Conservation (phyloP, 2,797 vertebrate genomes). For the Pteropus rufus region DNA sequence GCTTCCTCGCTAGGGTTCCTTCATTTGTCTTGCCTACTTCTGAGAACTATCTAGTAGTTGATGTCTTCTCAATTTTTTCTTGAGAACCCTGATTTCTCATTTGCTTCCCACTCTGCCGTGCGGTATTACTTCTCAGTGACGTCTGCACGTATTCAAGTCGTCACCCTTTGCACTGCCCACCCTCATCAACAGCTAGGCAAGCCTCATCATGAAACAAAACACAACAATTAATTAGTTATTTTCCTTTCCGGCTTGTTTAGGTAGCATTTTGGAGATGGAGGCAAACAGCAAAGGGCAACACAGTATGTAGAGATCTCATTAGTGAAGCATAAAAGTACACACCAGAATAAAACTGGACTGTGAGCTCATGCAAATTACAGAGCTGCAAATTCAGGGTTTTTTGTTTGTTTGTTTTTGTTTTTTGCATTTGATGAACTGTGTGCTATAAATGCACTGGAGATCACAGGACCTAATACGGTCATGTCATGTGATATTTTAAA, state of each 20-base stretch:
- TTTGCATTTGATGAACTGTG: not conserved
- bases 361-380: not conserved
- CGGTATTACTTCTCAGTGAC: not conserved
- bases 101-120: not conserved
- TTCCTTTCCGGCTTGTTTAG: not conserved
- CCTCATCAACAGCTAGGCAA: not conserved
- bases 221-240: not conserved
- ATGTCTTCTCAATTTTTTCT: not conserved
- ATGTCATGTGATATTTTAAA: not conserved
- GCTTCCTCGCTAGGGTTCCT: not conserved
- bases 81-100: not conserved
- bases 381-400: not conserved
- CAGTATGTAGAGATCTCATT: not conserved
- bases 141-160: not conserved
- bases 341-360: not conserved
- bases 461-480: not conserved
- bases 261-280: not conserved
- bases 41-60: not conserved
- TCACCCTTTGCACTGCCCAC: not conserved
- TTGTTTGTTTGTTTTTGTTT: too few relatives aligned
- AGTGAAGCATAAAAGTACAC: not conserved
- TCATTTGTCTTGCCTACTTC: not conserved
- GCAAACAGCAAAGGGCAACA: not conserved
- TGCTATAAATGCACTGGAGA: not conserved
- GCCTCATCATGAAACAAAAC: not conserved